These are phyloP conservation scores for Fopius arisanus DNA, from an alignment of 1,140 invertebrate genomes.

Conservation along the genomic window DNA sequence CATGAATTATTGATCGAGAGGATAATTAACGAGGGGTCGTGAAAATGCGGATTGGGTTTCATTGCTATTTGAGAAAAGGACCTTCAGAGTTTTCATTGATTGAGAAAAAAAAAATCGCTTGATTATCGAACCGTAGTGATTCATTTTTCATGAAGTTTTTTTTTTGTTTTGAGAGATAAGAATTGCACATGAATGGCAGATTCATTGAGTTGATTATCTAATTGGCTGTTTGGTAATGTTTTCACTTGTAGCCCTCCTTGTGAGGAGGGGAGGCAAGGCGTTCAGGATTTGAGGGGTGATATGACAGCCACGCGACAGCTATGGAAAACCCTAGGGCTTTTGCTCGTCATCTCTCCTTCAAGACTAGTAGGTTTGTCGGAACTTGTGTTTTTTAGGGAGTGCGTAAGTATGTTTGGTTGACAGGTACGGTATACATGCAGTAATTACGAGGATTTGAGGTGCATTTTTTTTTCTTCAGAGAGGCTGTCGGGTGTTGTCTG, in stretches of 20 bases:
- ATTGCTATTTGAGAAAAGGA: neutral
- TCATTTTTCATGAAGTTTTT: neutral
- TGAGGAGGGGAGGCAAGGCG: constrained; percentile 58
- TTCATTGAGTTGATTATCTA: constrained; percentile 51
- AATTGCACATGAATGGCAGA: constrained; percentile 35
- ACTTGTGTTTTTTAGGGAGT: neutral
- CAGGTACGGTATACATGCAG: constrained; percentile 32
- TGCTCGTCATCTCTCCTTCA: neutral
- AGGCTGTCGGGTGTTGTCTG: neutral
- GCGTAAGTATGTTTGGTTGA: constrained; percentile 31
- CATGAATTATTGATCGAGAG: neutral
- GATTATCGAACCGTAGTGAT: neutral
- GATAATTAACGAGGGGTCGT: no score
- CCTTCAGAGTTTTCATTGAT: no score
- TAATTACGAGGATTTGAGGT: constrained; percentile 2
- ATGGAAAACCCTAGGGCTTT: neutral
- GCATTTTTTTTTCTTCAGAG: neutral
- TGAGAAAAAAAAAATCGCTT: no score
- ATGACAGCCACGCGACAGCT: constrained; percentile 17
- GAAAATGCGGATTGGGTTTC: neutral
- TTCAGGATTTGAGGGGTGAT: constrained; percentile 35
- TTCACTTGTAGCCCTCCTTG: constrained; percentile 65
- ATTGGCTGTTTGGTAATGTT: constrained; percentile 65
- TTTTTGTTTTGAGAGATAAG: constrained; percentile 8
- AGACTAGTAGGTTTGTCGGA: neutral